Evolutionary conservation across 2,797 vertebrate species (phyloP), one percentile per base, ranked within the genome.

Genomic region (Apogon talboti): DNA sequence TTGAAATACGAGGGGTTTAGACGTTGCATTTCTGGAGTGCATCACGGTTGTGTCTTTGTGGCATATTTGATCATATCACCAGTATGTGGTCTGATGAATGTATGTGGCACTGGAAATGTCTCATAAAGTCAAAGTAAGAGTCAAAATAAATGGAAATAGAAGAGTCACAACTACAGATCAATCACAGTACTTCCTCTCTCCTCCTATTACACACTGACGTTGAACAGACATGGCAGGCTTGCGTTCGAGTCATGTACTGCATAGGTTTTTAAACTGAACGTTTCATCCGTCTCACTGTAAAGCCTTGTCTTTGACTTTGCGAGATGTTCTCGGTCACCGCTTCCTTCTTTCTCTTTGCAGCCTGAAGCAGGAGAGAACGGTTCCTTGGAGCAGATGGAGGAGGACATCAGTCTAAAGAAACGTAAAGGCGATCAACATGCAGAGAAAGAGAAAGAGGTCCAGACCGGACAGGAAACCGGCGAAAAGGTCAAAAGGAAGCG

Each of bases 401-500:
- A 97, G 83, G 96, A 97, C 89, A 94, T 96, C 24, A 93, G 95
- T 80, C 93, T 97, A 69, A 99, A 98, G 92, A 99, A 97, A 84
- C 92, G 96, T 30, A 98, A 98, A 92, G 94, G 95, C 28, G 93
- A 96, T 88, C 95, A 95, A 85, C 95, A 94, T 5, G 92, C 93
- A 62, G 95, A 95, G 74, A 96, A 96, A 74, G 95, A 94, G 52
- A 96, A 96, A 73, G 95, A 94, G 53, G 79, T 88, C 58, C 90
- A 96, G 76, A 67, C 84, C 6, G 83, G 89, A 0, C 96, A 95
- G 64, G 96, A 96, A 45, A 93, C 95, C 4, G 95, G 93, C 7
- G 97, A 98, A 77, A 98, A 98, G 71, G 96, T 96, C 48, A 99
- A 99, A 87, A 97, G 98, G 85, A 96, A 96, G 86, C 91, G 98